Conservation (phyloP, 35 echinoderm and acorn worm species). For the Apostichopus parvimensis region DNA sequence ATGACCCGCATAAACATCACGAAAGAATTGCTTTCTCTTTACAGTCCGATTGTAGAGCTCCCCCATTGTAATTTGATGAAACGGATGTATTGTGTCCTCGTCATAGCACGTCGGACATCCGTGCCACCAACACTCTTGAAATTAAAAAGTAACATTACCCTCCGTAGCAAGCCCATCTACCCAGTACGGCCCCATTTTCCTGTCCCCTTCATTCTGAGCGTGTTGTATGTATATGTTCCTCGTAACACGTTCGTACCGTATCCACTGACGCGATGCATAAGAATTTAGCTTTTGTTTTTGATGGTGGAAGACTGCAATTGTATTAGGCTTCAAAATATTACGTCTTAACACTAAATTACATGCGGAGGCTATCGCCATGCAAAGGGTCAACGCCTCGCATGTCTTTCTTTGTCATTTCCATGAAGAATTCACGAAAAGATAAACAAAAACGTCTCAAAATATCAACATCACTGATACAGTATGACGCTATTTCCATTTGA, state of each 20-base stretch:
- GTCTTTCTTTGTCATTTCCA: constrained; percentile 46
- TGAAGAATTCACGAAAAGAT: constrained; percentile 38
- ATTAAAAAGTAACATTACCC: constrained; percentile 23
- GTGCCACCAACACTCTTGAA: constrained; percentile 29
- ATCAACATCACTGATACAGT: constrained; percentile 60
- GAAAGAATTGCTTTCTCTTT: neutral
- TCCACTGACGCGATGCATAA: constrained; percentile 28
- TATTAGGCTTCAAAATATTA: constrained; percentile 54
- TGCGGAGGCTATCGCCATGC: constrained; percentile 72
- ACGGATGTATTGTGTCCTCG: constrained; percentile 39
- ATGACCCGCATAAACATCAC: neutral
- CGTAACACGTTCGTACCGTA: neutral
- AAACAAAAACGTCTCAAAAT: constrained; percentile 45
- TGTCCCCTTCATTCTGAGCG: constrained; percentile 37
- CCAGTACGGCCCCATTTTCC: constrained; percentile 16
- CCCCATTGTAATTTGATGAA: neutral
- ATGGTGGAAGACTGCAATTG: constrained; percentile 50
- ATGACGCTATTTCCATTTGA: constrained; percentile 21
- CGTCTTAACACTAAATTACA: constrained; percentile 62
- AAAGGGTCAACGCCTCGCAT: constrained; percentile 59
- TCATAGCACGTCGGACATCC: constrained; percentile 22
- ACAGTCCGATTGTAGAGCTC: neutral
- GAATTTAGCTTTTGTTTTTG: constrained; percentile 23
- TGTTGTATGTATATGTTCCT: constrained; percentile 1
- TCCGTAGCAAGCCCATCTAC: constrained; percentile 11